Base-by-base conservation (phyloP, 2,113 vertebrate species). In the Plotosus lineatus region DNA sequence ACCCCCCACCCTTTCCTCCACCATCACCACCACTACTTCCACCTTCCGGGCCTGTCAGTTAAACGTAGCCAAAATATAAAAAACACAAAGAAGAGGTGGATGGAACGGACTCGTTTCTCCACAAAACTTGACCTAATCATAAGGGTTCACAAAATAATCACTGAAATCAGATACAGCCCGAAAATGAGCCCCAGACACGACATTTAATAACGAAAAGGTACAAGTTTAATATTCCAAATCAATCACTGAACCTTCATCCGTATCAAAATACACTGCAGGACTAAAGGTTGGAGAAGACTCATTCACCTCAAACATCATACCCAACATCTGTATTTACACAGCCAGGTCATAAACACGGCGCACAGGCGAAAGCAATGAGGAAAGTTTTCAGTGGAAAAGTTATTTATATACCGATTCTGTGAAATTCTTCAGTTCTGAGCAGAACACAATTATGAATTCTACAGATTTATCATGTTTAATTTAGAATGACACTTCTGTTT, bases 41-140 rank as follows among this genome's bases (percentile, higher is more conserved):
- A n/a, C n/a, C n/a, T n/a, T n/a, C n/a, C n/a, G 46, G 65, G n/a
- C 75, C 68, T 82, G 77, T 77, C 75, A 61, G 28, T 42, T 82
- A 80, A 31, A 36, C 66, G 58, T 79, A 78, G 42, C 40, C 55
- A 68, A 74, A 66, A 81, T 73, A 83, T 77, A 83, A 36, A 75
- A n/a, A n/a, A n/a, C n/a, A n/a, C n/a, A n/a, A n/a, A n/a, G n/a
- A n/a, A n/a, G 46, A 2, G 26, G 61, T 77, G 44, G 74, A 56
- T 75, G 48, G 60, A 78, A 77, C 26, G n/a, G 46, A 36, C 56
- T 56, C 77, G 79, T 75, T 83, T 82, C 75, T 55, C 42, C 48
- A 56, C 44, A 79, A 61, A 77, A 9, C 55, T 72, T 68, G 65
- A 65, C 69, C 23, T 33, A 33, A 81, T 36, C 11, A 63, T 23